Percentiles rank a stretch among this genome's conserved stretches.
These are phyloP conservation scores for Manacus vitellinus DNA, from an alignment of 2,113 vertebrate species.

Conservation along the genomic window DNA sequence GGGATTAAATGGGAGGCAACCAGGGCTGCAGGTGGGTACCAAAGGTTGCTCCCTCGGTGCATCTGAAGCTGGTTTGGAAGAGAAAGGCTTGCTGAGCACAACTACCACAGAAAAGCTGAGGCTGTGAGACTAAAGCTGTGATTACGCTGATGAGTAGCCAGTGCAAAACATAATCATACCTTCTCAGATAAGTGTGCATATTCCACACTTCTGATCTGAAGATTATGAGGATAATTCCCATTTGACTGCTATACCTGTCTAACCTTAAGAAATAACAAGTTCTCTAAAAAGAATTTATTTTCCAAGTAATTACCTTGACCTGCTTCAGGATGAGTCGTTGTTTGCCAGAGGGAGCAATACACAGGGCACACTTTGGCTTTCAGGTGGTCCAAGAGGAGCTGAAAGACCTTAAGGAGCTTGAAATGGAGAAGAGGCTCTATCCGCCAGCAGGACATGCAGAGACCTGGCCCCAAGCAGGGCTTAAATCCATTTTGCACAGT, in stretches of 20 bases:
- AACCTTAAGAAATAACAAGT: background rate
- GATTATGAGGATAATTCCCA: background rate
- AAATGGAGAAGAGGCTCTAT: background rate
- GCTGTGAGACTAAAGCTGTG: background rate
- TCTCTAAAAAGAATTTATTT: background rate
- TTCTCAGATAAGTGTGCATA: background rate
- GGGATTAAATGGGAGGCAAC: background rate
- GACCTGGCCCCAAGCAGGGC: background rate
- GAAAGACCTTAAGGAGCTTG: background rate
- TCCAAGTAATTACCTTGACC: background rate
- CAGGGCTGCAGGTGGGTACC: background rate
- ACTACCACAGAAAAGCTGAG: background rate
- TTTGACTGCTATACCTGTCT: background rate
- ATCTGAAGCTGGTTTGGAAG: background rate
- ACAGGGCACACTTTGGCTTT: background rate
- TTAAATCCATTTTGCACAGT: background rate
- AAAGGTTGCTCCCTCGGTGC: background rate
- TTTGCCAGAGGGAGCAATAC: background rate
- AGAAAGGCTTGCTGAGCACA: background rate
- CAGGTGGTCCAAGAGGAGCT: background rate
- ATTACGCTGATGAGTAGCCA: fast-evolving
- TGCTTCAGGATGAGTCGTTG: background rate
- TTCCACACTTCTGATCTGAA: background rate
- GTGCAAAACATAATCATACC: fast-evolving
- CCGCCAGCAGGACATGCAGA: background rate